A percentile compares a stretch with the other conserved stretches of the same genome.
phyloP scores from a whole-genome alignment of 2,888 invertebrate species.

The Eurytoma californica region DNA sequence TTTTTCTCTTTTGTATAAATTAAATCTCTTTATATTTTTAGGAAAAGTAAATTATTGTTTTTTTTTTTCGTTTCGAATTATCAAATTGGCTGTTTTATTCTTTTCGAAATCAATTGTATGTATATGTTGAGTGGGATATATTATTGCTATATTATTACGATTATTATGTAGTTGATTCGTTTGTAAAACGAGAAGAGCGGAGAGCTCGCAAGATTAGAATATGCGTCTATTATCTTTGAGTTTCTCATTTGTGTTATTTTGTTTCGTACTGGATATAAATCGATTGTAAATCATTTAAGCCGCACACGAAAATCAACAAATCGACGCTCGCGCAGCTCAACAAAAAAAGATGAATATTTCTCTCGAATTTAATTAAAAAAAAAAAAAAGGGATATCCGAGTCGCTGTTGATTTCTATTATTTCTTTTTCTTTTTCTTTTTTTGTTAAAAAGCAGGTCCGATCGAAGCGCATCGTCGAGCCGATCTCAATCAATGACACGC shows the following conservation, averaged over 20 bases:
- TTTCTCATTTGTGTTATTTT: slow-evolving; percentile 41
- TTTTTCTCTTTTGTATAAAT: slow-evolving; percentile 45
- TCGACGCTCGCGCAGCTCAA: slow-evolving; percentile 44
- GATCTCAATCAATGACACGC: background rate
- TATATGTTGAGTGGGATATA: slow-evolving; percentile 52
- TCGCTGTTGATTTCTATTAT: slow-evolving; percentile 22
- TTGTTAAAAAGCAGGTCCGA: slow-evolving; percentile 23
- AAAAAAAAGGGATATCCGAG: slow-evolving; percentile 6
- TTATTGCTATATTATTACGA: slow-evolving; percentile 47
- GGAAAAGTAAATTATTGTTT: slow-evolving; percentile 54
- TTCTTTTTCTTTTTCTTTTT: slow-evolving; percentile 12
- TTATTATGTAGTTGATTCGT: slow-evolving; percentile 47
- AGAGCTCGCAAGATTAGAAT: slow-evolving; percentile 35
- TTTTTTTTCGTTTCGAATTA: slow-evolving; percentile 50
- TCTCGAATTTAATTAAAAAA: slow-evolving; percentile 31
- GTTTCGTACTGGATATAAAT: slow-evolving; percentile 17
- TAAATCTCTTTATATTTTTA: slow-evolving; percentile 17
- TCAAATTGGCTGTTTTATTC: slow-evolving; percentile 56
- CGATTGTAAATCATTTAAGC: slow-evolving; percentile 21
- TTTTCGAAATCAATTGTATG: slow-evolving; percentile 54
- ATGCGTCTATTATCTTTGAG: slow-evolving; percentile 29
- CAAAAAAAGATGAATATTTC: slow-evolving; percentile 33
- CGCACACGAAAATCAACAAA: slow-evolving; percentile 19
- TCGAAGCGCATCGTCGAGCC: slow-evolving; percentile 5
- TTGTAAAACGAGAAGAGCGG: slow-evolving; percentile 35